A percentile compares a stretch with the other conserved stretches of the same genome.
These are phyloP conservation scores for Manis crassicaudata DNA, from an alignment of 2,797 vertebrate genomes.

Conservation along the genomic window DNA sequence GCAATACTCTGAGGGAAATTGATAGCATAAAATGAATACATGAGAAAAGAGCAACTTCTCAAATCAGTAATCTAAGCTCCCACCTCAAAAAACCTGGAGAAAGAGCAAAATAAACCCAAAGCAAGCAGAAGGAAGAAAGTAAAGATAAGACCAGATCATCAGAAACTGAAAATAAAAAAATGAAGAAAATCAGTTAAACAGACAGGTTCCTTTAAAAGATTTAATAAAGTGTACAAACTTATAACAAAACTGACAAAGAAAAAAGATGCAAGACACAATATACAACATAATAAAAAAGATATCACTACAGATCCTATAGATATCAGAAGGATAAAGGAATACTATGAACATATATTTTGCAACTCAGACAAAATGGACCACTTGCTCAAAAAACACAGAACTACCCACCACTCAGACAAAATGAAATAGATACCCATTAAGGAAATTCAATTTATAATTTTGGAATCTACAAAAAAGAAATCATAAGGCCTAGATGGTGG, in stretches of 20 bases:
- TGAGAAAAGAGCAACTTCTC: background rate
- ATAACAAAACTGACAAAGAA: background rate
- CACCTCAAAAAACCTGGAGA: slow-evolving; percentile 18
- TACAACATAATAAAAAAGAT: background rate
- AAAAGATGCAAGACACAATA: background rate
- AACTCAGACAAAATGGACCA: background rate
- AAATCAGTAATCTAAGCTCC: background rate
- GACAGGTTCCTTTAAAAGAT: background rate
- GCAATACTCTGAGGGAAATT: background rate
- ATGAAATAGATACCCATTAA: background rate
- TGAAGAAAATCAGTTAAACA: background rate
- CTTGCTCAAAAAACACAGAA: background rate
- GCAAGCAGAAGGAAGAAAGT: slow-evolving; percentile 37
- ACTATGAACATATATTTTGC: background rate
- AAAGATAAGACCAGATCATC: background rate
- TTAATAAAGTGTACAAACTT: background rate
- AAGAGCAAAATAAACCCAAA: slow-evolving; percentile 11
- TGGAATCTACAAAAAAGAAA: background rate
- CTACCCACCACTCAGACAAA: background rate
- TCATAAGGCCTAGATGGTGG: background rate
- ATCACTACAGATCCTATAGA: background rate
- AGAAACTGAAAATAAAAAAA: background rate
- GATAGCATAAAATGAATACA: background rate
- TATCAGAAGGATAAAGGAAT: background rate
- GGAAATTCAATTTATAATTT: slow-evolving; percentile 29